Percentiles rank a stretch among this genome's conserved stretches.
phyloP scores from a whole-genome alignment of 2,888 invertebrate genomes.

The Halictus ligatus region DNA sequence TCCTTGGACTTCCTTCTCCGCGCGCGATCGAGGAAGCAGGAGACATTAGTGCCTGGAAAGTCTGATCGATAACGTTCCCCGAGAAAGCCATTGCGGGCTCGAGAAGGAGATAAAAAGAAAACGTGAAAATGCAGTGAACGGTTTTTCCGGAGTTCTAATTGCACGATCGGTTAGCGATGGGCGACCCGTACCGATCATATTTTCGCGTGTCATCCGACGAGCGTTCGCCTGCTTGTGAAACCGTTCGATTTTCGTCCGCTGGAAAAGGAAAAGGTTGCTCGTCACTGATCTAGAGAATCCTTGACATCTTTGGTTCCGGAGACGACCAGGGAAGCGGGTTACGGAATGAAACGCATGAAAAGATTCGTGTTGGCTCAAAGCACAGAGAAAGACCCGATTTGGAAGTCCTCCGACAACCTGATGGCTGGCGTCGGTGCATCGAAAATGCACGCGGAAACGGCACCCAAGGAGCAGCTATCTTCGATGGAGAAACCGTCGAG shows the following conservation, averaged over 20 bases:
- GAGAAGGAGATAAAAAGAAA: background rate
- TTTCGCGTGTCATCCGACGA: background rate
- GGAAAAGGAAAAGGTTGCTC: background rate
- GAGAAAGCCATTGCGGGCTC: background rate
- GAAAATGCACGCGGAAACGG: conserved; percentile 69
- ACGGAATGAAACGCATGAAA: conserved; percentile 80
- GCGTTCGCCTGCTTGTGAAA: background rate
- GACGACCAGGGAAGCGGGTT: background rate
- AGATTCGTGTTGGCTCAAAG: conserved; percentile 82
- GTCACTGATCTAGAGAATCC: conserved; percentile 6
- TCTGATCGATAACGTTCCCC: background rate
- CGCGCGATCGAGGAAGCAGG: background rate
- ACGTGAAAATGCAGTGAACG: background rate
- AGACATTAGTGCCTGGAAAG: background rate
- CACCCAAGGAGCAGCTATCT: conserved; percentile 42
- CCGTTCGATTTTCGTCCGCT: background rate
- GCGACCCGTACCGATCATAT: background rate
- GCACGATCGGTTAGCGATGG: background rate
- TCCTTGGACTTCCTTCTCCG: background rate
- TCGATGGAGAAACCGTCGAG: conserved; percentile 18
- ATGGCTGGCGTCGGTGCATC: conserved; percentile 73
- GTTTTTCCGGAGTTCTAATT: background rate
- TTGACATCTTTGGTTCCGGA: background rate
- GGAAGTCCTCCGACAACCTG: conserved; percentile 82
- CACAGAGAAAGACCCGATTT: conserved; percentile 79